These are phyloP conservation scores for Haliaeetus leucogaster DNA, from an alignment of 2,113 vertebrate genomes.

Conservation along the genomic window DNA sequence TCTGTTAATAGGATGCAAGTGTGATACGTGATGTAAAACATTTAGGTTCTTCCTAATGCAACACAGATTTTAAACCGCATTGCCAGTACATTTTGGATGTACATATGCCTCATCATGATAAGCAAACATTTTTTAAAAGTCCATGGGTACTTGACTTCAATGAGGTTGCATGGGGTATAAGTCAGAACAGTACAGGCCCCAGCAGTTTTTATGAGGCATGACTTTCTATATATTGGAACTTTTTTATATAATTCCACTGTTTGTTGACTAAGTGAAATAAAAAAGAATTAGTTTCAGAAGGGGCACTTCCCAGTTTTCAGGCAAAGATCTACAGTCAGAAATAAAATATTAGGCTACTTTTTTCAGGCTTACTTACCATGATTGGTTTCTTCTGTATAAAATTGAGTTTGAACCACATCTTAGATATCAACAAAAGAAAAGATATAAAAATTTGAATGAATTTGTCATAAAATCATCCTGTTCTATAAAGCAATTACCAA, in stretches of 20 bases:
- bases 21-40: conserved; percentile 44
- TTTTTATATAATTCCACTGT: neutral
- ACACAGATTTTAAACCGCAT: neutral
- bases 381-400: neutral
- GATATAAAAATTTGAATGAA: neutral
- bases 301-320: neutral
- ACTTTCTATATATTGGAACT: neutral
- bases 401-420: neutral
- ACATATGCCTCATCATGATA: neutral
- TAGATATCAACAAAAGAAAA: neutral
- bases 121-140: conserved; percentile 11
- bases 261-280: neutral
- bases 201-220: neutral
- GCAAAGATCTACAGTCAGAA: neutral
- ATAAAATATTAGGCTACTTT: neutral
- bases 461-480: neutral
- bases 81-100: neutral
- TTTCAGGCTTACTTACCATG: neutral
- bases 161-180: neutral
- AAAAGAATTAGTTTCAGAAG: neutral
- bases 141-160: neutral
- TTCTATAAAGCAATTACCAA: neutral
- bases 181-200: neutral
- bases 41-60: conserved; percentile 28
- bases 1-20: conserved; percentile 50